Base-by-base conservation (phyloP, 2,888 invertebrate genomes). In the Graphium colonna region DNA sequence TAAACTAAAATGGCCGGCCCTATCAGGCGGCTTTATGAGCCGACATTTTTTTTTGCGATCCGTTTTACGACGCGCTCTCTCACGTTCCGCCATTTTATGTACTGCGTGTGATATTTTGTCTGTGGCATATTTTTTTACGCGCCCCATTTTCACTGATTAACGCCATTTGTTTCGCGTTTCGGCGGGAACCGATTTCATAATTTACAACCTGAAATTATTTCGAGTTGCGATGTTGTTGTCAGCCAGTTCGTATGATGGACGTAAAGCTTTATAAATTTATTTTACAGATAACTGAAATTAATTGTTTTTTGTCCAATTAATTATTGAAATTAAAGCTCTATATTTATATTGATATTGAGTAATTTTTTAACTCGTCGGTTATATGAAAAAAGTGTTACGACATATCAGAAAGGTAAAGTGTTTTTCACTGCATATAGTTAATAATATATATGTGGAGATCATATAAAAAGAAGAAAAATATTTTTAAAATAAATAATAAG, bases 11-110 rank as follows among this genome's bases (percentile, higher is more conserved):
- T 9, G 46, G 47, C 38, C 36, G 18, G 18, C 12, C 13, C 8
- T 53, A 44, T 49, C 48, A 28, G 48, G 12, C 42, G 49, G 21
- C 26, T 49, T 54, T 54, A 54, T 49, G 49, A 45, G 49, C 40
- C 33, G 48, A 8, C 21, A 39, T 48, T 26, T 38, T 49, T 36
- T 54, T 49, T 40, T 40, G 39, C 44, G 49, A 44, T 49, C 49
- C 18, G 40, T 49, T 53, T 53, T 53, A 53, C 43, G 21, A 21
- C 21, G 21, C 21, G 21, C 21, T 21, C 21, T 21, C 21, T 21
- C 21, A 21, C 21, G 21, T 21, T 21, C 21, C 21, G 21, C 21
- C 21, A 21, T 21, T 21, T 21, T 21, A 21, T 21, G 21, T 21
- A 21, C 21, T 21, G 17, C 40, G 21, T 54, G 39, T 49, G 49